Evolutionary conservation across 1,140 invertebrate genomes (phyloP).

Genomic region (Ostrea denselamellosa): DNA sequence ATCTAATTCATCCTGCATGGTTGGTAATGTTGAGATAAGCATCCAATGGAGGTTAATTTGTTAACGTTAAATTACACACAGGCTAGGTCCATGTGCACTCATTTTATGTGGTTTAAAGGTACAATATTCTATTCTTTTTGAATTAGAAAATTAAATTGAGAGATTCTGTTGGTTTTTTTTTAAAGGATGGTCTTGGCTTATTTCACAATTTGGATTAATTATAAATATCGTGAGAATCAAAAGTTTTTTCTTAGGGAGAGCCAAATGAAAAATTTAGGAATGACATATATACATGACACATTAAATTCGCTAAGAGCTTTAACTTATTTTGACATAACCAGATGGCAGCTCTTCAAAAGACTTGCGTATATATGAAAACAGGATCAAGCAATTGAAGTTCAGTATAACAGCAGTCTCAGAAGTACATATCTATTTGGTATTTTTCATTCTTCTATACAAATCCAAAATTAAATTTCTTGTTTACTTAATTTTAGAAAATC

Average conservation of each 20-base stretch:
- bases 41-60: background rate
- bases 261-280: background rate
- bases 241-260: background rate
- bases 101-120: background rate
- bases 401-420: background rate
- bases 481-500: slow-evolving; percentile 3
- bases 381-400: background rate
- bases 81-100: background rate
- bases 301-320: background rate
- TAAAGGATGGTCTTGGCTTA: background rate
- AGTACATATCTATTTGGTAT: background rate
- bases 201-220: background rate
- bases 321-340: background rate
- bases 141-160: background rate
- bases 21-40: background rate
- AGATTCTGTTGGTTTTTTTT: background rate
- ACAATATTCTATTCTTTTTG: background rate
- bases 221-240: background rate
- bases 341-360: background rate
- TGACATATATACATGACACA: background rate
- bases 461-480: background rate
- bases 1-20: background rate
- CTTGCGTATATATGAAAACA: background rate
- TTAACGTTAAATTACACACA: background rate
- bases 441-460: background rate